Evolutionary conservation across 2,888 invertebrate species (phyloP).

Genomic region (Choreutis nemorana): DNA sequence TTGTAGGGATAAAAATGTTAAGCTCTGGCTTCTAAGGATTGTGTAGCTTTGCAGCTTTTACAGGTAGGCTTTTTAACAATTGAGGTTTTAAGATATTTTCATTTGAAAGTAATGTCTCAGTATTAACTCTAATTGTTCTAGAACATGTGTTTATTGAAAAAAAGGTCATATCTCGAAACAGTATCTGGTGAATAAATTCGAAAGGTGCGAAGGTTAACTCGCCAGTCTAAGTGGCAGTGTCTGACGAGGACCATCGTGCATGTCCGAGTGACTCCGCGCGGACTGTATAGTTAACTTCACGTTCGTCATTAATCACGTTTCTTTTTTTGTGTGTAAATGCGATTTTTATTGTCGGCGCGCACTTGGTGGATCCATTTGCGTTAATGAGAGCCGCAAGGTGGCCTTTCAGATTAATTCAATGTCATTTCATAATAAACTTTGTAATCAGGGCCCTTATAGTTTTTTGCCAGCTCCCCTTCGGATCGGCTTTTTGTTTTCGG

Average conservation of each 20-base stretch:
- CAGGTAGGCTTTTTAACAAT: too few species aligned
- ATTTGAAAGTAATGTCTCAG: too few species aligned
- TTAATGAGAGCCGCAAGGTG: constrained; percentile 56
- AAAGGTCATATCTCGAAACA: too few species aligned
- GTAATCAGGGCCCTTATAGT: constrained; percentile 24
- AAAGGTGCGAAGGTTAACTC: too few species aligned
- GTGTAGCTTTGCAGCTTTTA: too few species aligned
- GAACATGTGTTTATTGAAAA: too few species aligned
- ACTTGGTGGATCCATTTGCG: constrained; percentile 45
- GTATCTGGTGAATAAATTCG: too few species aligned
- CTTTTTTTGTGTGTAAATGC: constrained; percentile 49
- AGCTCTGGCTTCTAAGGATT: too few species aligned
- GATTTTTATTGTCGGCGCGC: constrained; percentile 53
- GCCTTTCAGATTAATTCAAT: constrained; percentile 45
- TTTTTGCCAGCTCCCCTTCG: constrained; percentile 14
- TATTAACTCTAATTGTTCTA: too few species aligned
- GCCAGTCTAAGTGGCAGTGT: constrained; percentile 6
- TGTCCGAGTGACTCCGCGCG: constrained; percentile 6
- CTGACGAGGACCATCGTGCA: constrained; percentile 11
- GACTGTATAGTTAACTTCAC: constrained; percentile 9
- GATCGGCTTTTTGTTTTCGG: constrained; percentile 16
- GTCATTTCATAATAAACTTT: constrained; percentile 42
- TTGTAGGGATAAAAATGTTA: too few species aligned
- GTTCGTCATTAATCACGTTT: constrained; percentile 47
- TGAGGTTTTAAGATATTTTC: too few species aligned